Evolutionary conservation across 2,888 invertebrate genomes (phyloP).

Genomic region (Gibbula magus): DNA sequence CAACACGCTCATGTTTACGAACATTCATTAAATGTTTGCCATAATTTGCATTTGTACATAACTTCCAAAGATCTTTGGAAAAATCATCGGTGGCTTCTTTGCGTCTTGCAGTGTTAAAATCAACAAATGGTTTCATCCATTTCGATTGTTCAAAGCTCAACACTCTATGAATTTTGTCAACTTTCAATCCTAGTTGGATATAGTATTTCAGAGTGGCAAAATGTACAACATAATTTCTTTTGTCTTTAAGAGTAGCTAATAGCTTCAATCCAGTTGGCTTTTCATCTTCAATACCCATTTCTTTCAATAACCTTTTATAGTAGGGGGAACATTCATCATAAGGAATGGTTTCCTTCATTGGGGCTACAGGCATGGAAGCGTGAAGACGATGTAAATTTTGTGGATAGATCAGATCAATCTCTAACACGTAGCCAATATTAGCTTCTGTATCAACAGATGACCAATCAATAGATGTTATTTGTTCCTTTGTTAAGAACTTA

Average conservation of each 20-base stretch:
- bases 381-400: neutral
- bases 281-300: neutral
- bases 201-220: constrained; percentile 1
- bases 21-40: neutral
- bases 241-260: neutral
- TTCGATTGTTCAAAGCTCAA: neutral
- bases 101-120: neutral
- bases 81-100: neutral
- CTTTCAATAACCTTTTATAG: neutral
- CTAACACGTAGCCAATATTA: neutral
- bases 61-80: neutral
- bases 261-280: neutral
- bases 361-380: neutral
- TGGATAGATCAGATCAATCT: neutral
- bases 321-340: neutral
- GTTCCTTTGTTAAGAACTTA: neutral
- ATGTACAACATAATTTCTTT: neutral
- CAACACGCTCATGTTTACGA: neutral
- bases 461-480: neutral
- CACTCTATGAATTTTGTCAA: neutral
- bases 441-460: neutral
- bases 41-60: neutral
- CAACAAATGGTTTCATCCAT: neutral
- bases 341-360: neutral
- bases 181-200: neutral